Percentiles rank a stretch among this genome's conserved stretches.
Evolutionary conservation across 2,113 vertebrate species (phyloP).

Genomic region (Hippocampus zosterae): DNA sequence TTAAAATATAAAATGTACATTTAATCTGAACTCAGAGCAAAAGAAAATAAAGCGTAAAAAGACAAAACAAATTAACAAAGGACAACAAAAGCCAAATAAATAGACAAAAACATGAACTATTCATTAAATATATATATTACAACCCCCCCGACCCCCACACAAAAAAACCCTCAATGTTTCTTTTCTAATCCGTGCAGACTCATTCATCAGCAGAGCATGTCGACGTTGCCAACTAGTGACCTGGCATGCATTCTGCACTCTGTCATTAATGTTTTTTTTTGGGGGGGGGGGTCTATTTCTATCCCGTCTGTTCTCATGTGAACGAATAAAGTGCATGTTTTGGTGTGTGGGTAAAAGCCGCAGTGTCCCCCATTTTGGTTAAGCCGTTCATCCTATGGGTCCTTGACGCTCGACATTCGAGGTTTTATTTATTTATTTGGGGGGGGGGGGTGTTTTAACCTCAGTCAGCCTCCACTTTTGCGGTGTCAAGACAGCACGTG

Average conservation of each 20-base stretch:
- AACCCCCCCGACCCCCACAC: no score
- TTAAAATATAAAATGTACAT: no score
- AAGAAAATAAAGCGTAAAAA: no score
- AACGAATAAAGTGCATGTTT: neutral
- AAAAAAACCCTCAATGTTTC: neutral
- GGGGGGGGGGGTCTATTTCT: neutral
- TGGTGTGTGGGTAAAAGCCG: neutral
- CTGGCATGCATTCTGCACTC: neutral
- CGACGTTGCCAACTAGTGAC: neutral
- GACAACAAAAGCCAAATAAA: no score
- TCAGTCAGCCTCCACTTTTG: neutral
- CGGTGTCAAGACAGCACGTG: neutral
- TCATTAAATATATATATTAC: no score
- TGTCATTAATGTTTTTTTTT: neutral
- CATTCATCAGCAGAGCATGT: neutral
- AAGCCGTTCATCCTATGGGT: neutral
- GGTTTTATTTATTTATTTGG: neutral
- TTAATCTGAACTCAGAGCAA: no score
- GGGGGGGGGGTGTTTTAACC: neutral
- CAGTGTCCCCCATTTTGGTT: neutral
- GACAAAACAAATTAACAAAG: no score
- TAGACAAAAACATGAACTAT: no score
- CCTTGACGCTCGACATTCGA: neutral
- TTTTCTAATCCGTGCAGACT: neutral
- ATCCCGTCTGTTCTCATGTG: neutral